Percentiles rank a stretch among this genome's conserved stretches.
phyloP scores from a whole-genome alignment of 2,113 vertebrate species.

The Condylura cristata region DNA sequence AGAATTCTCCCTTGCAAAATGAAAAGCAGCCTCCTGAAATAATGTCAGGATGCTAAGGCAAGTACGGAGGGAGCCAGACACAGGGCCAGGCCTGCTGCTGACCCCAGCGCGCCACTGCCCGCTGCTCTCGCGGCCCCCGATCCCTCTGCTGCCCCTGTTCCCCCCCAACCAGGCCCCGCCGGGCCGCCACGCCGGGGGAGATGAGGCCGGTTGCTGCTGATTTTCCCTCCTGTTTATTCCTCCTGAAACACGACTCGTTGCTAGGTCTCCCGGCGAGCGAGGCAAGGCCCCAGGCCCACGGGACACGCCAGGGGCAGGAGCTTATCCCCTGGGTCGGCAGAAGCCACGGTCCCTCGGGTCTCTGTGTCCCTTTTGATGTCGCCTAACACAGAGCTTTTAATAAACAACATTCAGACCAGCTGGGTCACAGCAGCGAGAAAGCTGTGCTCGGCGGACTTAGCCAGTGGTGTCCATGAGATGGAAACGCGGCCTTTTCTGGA shows the following conservation, averaged over 20 bases:
- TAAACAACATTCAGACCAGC: accelerated
- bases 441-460: background rate
- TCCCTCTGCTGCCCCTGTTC: accelerated
- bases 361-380: background rate
- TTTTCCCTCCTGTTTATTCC: accelerated
- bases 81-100: accelerated
- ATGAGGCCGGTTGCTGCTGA: background rate
- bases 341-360: background rate
- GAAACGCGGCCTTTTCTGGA: background rate
- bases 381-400: background rate
- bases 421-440: accelerated
- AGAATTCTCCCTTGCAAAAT: background rate
- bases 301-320: background rate
- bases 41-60: background rate
- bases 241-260: background rate
- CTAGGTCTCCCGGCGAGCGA: background rate
- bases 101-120: too few relatives aligned
- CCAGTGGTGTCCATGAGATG: background rate
- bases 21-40: background rate
- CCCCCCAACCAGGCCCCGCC: accelerated
- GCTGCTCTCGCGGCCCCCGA: background rate
- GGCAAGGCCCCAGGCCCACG: background rate
- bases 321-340: background rate
- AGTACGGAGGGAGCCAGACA: background rate
- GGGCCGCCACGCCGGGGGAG: background rate